A percentile compares a stretch with the other conserved stretches of the same genome.
These are phyloP conservation scores for Parasteatoda tepidariorum DNA, from an alignment of 1,140 invertebrate genomes.

Conservation along the genomic window DNA sequence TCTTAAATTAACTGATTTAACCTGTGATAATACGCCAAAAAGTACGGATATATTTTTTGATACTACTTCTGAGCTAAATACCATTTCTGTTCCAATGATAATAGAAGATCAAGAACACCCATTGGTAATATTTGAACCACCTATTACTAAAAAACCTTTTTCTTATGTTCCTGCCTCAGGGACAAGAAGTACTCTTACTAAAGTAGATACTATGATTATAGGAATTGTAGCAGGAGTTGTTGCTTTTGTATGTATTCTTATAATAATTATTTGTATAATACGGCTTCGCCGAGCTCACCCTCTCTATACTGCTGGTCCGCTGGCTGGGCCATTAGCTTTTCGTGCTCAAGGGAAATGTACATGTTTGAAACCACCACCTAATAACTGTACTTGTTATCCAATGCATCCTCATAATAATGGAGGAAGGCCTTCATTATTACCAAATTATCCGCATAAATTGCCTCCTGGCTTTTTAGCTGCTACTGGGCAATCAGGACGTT, in stretches of 20 bases:
- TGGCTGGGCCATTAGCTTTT: conserved; percentile 73
- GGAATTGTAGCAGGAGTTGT: conserved; percentile 92
- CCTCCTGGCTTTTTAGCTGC: conserved; percentile 65
- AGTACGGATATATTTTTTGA: conserved; percentile 50
- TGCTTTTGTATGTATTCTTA: conserved; percentile 87
- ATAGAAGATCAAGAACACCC: conserved; percentile 35
- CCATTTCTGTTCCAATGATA: conserved; percentile 65
- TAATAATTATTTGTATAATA: conserved; percentile 89
- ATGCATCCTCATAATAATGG: conserved; percentile 63
- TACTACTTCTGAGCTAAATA: conserved; percentile 65
- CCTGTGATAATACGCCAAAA: conserved; percentile 73
- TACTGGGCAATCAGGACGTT: conserved; percentile 64
- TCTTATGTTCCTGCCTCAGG: conserved; percentile 27
- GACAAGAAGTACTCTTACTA: conserved; percentile 73
- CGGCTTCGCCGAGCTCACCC: conserved; percentile 68
- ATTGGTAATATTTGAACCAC: conserved; percentile 56
- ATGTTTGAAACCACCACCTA: conserved; percentile 67
- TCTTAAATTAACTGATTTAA: conserved; percentile 82
- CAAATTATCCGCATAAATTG: conserved; percentile 64
- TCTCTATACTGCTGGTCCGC: conserved; percentile 74
- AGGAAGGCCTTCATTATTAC: conserved; percentile 62
- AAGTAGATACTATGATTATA: conserved; percentile 91
- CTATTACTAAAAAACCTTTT: conserved; percentile 35
- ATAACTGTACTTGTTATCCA: conserved; percentile 64
- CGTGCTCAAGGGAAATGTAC: conserved; percentile 67